Evolutionary conservation across 2,888 invertebrate species (phyloP), one percentile per base, ranked within the genome.

Genomic region (Plebejus argus): DNA sequence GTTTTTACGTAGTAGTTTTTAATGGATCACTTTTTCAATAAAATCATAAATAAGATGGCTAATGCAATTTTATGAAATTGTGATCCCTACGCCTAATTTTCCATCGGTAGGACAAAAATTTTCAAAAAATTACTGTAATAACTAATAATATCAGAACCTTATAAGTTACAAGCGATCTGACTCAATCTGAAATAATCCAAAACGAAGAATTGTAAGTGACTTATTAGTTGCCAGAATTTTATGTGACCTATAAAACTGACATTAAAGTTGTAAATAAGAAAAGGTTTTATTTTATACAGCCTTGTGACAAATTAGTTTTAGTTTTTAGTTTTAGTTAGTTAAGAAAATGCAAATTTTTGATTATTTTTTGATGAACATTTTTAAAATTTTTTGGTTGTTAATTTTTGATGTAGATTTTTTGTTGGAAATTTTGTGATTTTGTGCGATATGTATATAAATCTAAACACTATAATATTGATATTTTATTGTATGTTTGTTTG

Each of bases 261-360:
- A 28, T 23, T 23, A 6, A 66, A 66, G 28, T 20, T 66, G 66
- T 66, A 66, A 12, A 66, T 66, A 66, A 76, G 20, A 78, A 76
- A 66, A 58, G 20, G 39, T 45, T 28, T n/a, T 23, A 70, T 39
- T 58, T 58, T 1, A 76, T 72, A 75, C 71, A 70, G 66, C 66
- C 66, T 66, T 66, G 33, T 66, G 66, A 66, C 66, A 66, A 66
- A 33, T 81, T 86, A 83, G 81, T 83, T 85, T 79, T 80, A 72
- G 77, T 78, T 78, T 20, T 70, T 76, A 66, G 66, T 28, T 78
- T 28, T 56, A 56, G 18, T 76, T 23, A n/a, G 20, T 79, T 58
- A 35, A 49, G 20, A 72, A 1, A 66, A 66, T 66, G 66, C 66
- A 66, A 66, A 66, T n/a, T 76, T 76, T 70, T 78, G 70, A 74